Evolutionary conservation across 2,888 invertebrate species (phyloP).

Genomic region (Chouioia cunea): DNA sequence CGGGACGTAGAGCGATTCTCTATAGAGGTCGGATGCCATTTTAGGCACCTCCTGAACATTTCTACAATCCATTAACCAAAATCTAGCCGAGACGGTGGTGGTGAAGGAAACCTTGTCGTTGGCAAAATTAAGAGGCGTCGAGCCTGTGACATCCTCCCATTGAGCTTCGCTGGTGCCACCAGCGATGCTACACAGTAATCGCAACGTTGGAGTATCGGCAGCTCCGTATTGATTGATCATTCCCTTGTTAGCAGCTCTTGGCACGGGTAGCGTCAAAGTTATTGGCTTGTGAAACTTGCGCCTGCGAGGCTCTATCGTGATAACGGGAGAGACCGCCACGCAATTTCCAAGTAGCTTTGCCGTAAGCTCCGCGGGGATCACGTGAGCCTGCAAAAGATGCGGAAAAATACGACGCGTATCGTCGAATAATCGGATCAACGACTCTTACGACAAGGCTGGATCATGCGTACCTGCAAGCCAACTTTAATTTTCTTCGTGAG

Average conservation of each 20-base stretch:
- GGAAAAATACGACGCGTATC: too few species aligned
- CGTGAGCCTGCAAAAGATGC: slow-evolving; percentile 82
- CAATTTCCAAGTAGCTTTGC: slow-evolving; percentile 93
- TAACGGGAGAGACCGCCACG: slow-evolving; percentile 96
- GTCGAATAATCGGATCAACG: background rate
- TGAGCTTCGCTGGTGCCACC: slow-evolving; percentile 96
- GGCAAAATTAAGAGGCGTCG: slow-evolving; percentile 95
- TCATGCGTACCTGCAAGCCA: slow-evolving; percentile 83
- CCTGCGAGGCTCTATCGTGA: slow-evolving; percentile 97
- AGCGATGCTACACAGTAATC: slow-evolving; percentile 94
- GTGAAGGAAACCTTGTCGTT: slow-evolving; percentile 99
- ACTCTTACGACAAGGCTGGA: slow-evolving; percentile 1
- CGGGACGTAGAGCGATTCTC: slow-evolving; percentile 84
- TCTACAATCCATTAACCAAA: slow-evolving; percentile 99
- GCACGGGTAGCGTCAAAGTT: slow-evolving; percentile 90
- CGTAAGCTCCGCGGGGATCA: slow-evolving; percentile 86
- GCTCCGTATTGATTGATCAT: slow-evolving; percentile 90
- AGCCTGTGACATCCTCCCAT: slow-evolving; percentile 99
- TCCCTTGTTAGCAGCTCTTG: slow-evolving; percentile 74
- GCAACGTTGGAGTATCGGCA: slow-evolving; percentile 84
- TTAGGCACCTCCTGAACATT: slow-evolving; percentile 95
- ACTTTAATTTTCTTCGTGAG: slow-evolving; percentile 99
- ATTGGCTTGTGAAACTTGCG: slow-evolving; percentile 99
- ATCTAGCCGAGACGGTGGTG: slow-evolving; percentile 97
- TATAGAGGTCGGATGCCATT: slow-evolving; percentile 96